Evolutionary conservation across 2,797 vertebrate species (phyloP).

Genomic region (Sparus aurata): DNA sequence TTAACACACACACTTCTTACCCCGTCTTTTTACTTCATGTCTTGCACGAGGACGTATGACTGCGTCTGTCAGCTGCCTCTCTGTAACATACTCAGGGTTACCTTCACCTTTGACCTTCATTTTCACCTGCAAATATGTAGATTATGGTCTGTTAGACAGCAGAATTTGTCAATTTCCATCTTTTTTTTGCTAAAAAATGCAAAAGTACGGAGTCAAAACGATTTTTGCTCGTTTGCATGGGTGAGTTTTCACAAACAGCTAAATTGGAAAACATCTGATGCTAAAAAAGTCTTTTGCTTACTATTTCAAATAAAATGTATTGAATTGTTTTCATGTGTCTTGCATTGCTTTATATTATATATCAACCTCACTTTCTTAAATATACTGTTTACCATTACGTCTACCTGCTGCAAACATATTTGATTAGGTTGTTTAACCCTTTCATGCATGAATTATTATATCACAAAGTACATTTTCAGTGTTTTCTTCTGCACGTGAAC

Average conservation of each 20-base stretch:
- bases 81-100: not conserved
- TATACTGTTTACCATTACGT: no score
- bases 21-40: not conserved
- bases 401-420: no score
- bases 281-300: not conserved
- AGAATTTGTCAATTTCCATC: not conserved
- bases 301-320: not conserved
- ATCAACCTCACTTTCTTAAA: no score
- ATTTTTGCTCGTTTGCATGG: not conserved
- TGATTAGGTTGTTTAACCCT: no score
- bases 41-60: conserved; percentile 2
- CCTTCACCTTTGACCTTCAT: conserved; percentile 51
- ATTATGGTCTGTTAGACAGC: not conserved
- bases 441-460: no score
- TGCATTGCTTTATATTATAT: not conserved
- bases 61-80: not conserved
- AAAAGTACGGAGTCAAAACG: not conserved
- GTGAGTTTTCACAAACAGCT: not conserved
- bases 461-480: no score
- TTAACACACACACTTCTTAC: conserved; percentile 6
- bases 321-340: not conserved
- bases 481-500: no score
- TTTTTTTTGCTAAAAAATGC: not conserved
- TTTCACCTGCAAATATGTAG: not conserved
- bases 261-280: not conserved